phyloP scores from a whole-genome alignment of 2,888 invertebrate species.

The Aphelenchoides bicaudatus region DNA sequence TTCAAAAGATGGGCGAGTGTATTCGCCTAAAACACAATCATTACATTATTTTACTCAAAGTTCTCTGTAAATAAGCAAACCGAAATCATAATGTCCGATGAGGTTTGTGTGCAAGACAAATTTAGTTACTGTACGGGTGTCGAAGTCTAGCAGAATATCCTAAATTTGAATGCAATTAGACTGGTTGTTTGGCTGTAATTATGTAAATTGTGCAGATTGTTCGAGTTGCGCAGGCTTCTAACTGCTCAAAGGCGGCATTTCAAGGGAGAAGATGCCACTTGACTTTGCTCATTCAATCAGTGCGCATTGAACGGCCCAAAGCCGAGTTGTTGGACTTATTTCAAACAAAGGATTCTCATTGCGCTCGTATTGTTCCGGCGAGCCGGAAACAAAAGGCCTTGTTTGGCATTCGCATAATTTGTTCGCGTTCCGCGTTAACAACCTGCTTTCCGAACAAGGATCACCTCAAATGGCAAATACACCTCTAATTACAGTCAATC shows the following conservation, averaged over 20 bases:
- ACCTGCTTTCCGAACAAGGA: background rate
- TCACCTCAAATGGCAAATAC: background rate
- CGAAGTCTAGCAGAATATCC: constrained; percentile 94
- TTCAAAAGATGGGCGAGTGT: constrained; percentile 39
- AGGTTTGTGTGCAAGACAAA: constrained; percentile 96
- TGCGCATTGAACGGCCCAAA: background rate
- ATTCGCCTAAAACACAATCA: no score
- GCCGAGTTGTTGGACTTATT: background rate
- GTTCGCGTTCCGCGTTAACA: background rate
- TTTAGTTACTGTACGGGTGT: constrained; percentile 88
- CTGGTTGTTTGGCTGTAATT: background rate
- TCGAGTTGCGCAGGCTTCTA: constrained; percentile 5
- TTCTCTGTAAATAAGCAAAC: no score
- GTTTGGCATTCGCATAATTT: constrained; percentile 17
- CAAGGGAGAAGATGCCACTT: no score
- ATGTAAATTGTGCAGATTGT: background rate
- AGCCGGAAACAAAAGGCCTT: background rate
- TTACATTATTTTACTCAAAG: no score
- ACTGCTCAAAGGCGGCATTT: background rate
- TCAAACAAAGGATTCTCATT: background rate
- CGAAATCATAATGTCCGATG: constrained; percentile 99
- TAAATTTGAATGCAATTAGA: constrained; percentile 61
- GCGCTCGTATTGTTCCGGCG: background rate
- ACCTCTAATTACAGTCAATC: constrained; percentile 5
- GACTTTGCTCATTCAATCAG: background rate